phyloP scores from a whole-genome alignment of 2,888 invertebrate species.

The Folsomia manolachei region DNA sequence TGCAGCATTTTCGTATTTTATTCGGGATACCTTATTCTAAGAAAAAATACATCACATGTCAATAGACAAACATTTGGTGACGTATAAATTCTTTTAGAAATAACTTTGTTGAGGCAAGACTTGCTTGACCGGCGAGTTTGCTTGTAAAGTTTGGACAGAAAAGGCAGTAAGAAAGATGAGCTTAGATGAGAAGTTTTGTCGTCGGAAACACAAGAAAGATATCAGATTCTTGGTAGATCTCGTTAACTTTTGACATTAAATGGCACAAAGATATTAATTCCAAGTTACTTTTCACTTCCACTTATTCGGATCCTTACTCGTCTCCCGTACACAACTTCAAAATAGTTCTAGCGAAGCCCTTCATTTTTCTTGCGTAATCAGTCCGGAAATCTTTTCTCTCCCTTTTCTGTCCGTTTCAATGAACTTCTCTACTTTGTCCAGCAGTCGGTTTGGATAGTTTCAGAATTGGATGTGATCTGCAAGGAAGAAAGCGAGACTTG shows the following conservation, averaged over 20 bases:
- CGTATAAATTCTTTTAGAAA: neutral
- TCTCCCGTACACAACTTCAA: too few relatives aligned
- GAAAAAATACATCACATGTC: too few relatives aligned
- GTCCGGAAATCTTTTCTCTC: constrained; percentile 4
- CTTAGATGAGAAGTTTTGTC: neutral
- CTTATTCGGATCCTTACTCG: too few relatives aligned
- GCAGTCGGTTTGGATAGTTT: too few relatives aligned
- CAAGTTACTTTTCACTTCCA: constrained; percentile 8
- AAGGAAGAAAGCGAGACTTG: too few relatives aligned
- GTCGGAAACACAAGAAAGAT: neutral
- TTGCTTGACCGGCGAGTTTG: too few relatives aligned
- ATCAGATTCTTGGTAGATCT: constrained; percentile 4
- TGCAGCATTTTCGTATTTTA: too few relatives aligned
- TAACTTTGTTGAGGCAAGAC: too few relatives aligned
- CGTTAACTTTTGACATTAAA: constrained; percentile 14
- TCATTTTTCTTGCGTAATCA: constrained; percentile 13
- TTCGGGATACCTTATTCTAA: too few relatives aligned
- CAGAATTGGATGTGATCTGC: too few relatives aligned
- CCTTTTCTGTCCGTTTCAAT: neutral
- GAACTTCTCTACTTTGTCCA: neutral
- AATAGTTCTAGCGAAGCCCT: too few relatives aligned
- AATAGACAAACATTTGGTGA: too few relatives aligned
- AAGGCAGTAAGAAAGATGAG: neutral
- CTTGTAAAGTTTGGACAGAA: neutral
- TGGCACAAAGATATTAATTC: constrained; percentile 11